These are phyloP conservation scores for Mesoclemmys tuberculata DNA, from an alignment of 2,113 vertebrate species.

Conservation along the genomic window DNA sequence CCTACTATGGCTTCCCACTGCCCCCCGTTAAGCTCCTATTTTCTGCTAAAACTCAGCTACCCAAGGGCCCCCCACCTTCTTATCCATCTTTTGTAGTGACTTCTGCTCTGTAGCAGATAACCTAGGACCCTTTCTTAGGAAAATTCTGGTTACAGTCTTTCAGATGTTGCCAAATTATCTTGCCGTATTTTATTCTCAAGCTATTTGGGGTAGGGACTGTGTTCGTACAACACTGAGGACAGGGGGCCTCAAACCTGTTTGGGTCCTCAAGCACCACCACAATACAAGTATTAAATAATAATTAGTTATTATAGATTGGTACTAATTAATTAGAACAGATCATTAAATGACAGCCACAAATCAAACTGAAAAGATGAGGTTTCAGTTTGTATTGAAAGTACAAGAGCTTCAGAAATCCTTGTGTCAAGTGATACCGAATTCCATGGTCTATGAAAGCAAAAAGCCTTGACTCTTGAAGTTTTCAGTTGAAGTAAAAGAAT, in stretches of 20 bases:
- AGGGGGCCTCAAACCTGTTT: background rate
- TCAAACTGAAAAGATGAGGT: background rate
- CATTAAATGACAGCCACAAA: background rate
- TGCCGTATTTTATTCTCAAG: background rate
- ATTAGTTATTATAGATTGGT: too few species aligned
- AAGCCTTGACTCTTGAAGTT: background rate
- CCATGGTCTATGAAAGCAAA: background rate
- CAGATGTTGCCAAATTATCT: background rate
- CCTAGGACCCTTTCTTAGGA: too few species aligned
- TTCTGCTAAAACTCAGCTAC: background rate
- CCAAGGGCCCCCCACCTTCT: background rate
- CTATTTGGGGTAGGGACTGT: background rate
- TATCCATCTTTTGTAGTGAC: background rate
- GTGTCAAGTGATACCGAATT: background rate
- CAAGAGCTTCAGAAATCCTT: background rate
- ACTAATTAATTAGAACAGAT: background rate
- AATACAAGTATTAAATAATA: background rate
- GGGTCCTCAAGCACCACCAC: background rate
- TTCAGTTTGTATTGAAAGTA: background rate
- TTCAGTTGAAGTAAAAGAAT: background rate
- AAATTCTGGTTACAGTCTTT: background rate
- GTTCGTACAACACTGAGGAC: background rate
- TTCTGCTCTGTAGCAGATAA: background rate
- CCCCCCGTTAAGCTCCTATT: background rate
- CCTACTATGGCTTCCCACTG: background rate